Base-by-base conservation (phyloP, 2,797 vertebrate species). In the Manis javanica region DNA sequence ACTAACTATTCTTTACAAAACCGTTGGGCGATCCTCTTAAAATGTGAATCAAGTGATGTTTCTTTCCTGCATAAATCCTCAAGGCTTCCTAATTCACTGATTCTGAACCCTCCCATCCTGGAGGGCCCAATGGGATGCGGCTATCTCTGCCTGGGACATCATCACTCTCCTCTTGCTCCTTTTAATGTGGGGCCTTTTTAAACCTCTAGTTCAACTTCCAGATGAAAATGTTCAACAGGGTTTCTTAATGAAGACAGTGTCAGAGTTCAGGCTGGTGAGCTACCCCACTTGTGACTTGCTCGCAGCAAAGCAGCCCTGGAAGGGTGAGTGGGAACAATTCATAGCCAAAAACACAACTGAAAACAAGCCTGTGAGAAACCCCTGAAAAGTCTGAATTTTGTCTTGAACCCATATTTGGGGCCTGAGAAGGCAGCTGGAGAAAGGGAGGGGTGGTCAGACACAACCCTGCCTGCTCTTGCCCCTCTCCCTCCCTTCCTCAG, bases 101-200 rank as follows among this genome's bases (percentile, higher is more conserved):
- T 2, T 64, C 53, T 12, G 37, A 69, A 12, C 51, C 31, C 13
- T 1, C 8, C 7, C 5, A 26, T 11, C 42, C 13, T 13, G 8
- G 26, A 63, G 34, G 14, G 14, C 26, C 18, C 12, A 1, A 29
- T 2, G 6, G 18, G 13, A n/a, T 0, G 2, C 5, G 55, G n/a
- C 15, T 87, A 19, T 37, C 69, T 1, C n/a, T 59, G 19, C 21
- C 29, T n/a, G 39, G 19, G 61, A 39, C n/a, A 0, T 6, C 11
- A 34, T 39, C 34, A 1, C 34, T 59, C 1, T 29, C 12, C 57
- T 87, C 34, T 29, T 46, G 34, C 61, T 78, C 46, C 29, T 72
- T 63, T 34, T 42, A n/a, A 93, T 1, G 0, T 46, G 10, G 23
- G 46, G 12, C 34, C 74, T 55, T 82, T 82, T 46, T 61, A 14